Percentiles rank a stretch among this genome's conserved stretches.
These are phyloP conservation scores for Syngnathus rostellatus DNA, from an alignment of 2,797 vertebrate species.

Conservation along the genomic window DNA sequence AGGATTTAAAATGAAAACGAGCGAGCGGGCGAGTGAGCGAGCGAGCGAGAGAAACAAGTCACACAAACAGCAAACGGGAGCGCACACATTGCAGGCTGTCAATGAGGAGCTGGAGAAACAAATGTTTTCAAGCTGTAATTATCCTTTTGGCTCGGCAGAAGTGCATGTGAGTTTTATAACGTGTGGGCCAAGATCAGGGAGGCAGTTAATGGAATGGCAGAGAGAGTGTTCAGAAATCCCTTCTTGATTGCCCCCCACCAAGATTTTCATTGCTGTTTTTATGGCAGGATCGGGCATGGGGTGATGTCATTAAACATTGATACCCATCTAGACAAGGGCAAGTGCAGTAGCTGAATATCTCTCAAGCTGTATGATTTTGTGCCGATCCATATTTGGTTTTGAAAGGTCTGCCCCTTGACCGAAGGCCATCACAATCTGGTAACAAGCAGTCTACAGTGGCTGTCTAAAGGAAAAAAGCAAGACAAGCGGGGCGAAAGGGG, in stretches of 20 bases:
- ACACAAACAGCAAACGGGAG: constrained; percentile 10
- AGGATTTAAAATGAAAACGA: constrained; percentile 49
- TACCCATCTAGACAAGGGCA: background rate
- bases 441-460: background rate
- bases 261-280: constrained; percentile 1
- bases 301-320: background rate
- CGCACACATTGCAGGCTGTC: constrained; percentile 15
- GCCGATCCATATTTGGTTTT: background rate
- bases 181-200: constrained; percentile 12
- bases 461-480: constrained; percentile 13
- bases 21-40: constrained; percentile 8
- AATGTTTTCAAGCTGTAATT: constrained; percentile 19
- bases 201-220: constrained; percentile 6
- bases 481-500: background rate
- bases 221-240: constrained; percentile 11
- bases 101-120: constrained; percentile 9
- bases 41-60: constrained; percentile 16
- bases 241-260: constrained; percentile 15
- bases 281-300: background rate
- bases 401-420: background rate
- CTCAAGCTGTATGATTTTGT: background rate
- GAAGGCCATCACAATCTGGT: background rate
- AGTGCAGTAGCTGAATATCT: background rate
- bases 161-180: constrained; percentile 29
- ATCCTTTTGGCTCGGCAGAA: constrained; percentile 12